These are phyloP conservation scores for Lepidonotus clava DNA, from an alignment of 2,888 invertebrate species.

Conservation along the genomic window DNA sequence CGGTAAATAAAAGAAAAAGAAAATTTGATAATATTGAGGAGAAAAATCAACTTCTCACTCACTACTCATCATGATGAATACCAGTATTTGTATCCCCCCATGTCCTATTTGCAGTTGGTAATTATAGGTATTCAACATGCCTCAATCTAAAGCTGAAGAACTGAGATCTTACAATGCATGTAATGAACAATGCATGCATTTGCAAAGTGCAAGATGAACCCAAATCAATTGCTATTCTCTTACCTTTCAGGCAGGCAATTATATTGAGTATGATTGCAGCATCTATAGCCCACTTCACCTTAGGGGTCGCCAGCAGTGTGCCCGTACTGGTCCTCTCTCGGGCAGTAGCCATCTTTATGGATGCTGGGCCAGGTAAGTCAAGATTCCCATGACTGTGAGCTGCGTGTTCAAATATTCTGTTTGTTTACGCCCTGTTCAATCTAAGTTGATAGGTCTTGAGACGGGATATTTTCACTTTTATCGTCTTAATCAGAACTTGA, in stretches of 20 bases:
- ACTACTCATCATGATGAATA: too few species aligned
- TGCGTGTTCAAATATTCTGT: not conserved
- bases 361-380: constrained; percentile 21
- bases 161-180: too few species aligned
- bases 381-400: not conserved
- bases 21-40: too few species aligned
- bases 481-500: too few species aligned
- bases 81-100: too few species aligned
- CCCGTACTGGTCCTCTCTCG: constrained; percentile 8
- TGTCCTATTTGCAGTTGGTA: too few species aligned
- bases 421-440: not conserved
- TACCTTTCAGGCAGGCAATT: not conserved
- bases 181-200: not conserved
- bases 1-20: too few species aligned
- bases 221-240: too few species aligned
- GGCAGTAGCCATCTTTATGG: not conserved
- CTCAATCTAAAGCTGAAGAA: too few species aligned
- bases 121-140: too few species aligned
- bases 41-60: too few species aligned
- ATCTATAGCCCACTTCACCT: constrained; percentile 13
- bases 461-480: too few species aligned
- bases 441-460: not conserved
- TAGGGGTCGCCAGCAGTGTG: constrained; percentile 19
- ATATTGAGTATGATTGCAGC: constrained; percentile 30
- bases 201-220: not conserved